A percentile compares a stretch with the other conserved stretches of the same genome.
These are phyloP conservation scores for Epirrhoe tristata DNA, from an alignment of 2,888 invertebrate genomes.

Conservation along the genomic window DNA sequence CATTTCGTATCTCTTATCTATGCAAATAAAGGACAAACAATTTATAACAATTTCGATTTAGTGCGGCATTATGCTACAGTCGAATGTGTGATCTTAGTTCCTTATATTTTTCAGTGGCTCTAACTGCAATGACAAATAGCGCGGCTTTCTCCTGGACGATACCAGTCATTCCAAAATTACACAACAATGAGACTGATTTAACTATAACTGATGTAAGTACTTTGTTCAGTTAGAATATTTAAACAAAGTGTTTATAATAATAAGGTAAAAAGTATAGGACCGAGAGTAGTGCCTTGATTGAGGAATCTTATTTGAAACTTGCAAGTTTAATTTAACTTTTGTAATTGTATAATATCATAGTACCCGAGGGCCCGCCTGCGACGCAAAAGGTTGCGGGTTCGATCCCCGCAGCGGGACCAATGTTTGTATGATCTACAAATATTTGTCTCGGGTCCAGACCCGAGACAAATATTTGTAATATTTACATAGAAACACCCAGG, in stretches of 20 bases:
- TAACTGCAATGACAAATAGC: constrained; percentile 62
- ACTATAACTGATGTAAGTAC: constrained; percentile 58
- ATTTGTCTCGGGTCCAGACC: no score
- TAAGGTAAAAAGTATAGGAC: neutral
- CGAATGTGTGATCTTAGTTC: neutral
- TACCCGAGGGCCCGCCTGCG: no score
- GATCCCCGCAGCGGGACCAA: no score
- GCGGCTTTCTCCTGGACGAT: constrained; percentile 64
- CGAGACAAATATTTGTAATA: no score
- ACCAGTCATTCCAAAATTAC: constrained; percentile 59
- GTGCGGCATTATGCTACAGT: no score
- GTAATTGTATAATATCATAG: neutral
- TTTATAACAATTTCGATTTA: neutral
- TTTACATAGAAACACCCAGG: no score
- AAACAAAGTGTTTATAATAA: no score
- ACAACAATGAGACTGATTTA: constrained; percentile 54
- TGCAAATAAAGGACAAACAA: neutral
- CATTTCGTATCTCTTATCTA: neutral
- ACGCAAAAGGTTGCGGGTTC: no score
- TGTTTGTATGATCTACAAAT: no score
- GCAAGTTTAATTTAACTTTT: neutral
- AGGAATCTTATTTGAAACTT: neutral
- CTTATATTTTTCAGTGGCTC: constrained; percentile 59
- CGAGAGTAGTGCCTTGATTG: neutral
- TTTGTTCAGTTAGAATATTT: no score